phyloP scores from a whole-genome alignment of 2,888 invertebrate genomes.

The Tetranychus truncatus region DNA sequence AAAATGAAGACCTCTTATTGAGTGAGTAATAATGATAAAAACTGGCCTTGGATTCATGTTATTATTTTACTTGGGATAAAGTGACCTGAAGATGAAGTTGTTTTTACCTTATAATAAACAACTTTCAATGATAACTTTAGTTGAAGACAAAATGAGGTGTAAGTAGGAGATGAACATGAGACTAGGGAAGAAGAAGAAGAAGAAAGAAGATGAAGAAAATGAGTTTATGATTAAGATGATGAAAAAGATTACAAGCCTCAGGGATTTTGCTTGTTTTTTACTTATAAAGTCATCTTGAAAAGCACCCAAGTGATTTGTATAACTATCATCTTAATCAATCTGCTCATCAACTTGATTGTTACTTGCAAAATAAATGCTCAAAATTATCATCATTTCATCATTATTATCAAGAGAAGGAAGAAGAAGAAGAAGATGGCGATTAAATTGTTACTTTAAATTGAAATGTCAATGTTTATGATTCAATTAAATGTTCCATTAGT shows the following conservation, averaged over 20 bases:
- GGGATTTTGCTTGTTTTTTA: too few relatives aligned
- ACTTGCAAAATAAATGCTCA: too few relatives aligned
- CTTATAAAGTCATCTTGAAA: too few relatives aligned
- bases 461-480: too few relatives aligned
- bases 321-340: too few relatives aligned
- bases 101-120: too few relatives aligned
- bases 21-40: neutral
- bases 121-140: too few relatives aligned
- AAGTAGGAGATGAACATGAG: neutral
- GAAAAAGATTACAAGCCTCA: neutral
- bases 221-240: slow-evolving; percentile 1
- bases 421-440: neutral
- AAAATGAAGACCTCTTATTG: neutral
- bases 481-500: too few relatives aligned
- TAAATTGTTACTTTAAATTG: neutral
- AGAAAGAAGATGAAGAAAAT: neutral
- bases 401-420: neutral
- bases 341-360: too few relatives aligned
- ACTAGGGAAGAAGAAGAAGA: neutral
- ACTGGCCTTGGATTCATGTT: neutral
- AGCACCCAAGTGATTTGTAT: too few relatives aligned
- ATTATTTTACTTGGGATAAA: neutral
- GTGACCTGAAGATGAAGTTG: neutral
- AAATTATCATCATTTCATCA: too few relatives aligned
- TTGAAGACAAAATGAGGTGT: too few relatives aligned